A percentile compares a stretch with the other conserved stretches of the same genome.
These are phyloP conservation scores for Silurus lanzhouensis DNA, from an alignment of 2,797 vertebrate genomes.

Conservation along the genomic window DNA sequence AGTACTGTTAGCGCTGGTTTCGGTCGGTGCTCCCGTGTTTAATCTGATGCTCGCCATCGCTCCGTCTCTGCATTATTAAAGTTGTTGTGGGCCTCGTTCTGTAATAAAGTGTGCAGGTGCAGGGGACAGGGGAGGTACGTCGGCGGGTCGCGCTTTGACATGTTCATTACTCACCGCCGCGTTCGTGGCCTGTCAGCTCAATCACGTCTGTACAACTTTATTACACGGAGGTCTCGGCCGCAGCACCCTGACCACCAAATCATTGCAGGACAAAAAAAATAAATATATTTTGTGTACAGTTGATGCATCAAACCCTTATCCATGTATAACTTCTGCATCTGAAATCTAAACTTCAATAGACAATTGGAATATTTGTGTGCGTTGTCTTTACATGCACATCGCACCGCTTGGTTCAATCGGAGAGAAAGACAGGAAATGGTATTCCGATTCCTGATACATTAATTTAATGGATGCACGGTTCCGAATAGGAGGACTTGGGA, in stretches of 20 bases:
- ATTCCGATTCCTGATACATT: too few relatives aligned
- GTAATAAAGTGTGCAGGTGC: slow-evolving; percentile 61
- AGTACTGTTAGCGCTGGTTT: slow-evolving; percentile 37
- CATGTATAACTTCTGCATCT: neutral
- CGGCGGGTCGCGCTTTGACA: slow-evolving; percentile 69
- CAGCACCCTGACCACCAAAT: neutral
- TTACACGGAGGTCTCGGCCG: slow-evolving; percentile 74
- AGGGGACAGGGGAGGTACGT: slow-evolving; percentile 63
- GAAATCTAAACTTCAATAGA: neutral
- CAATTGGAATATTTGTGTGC: too few relatives aligned
- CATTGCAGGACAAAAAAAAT: neutral
- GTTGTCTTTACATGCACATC: too few relatives aligned
- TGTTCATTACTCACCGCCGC: slow-evolving; percentile 75
- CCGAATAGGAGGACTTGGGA: too few relatives aligned
- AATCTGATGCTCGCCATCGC: slow-evolving; percentile 51
- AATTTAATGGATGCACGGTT: too few relatives aligned
- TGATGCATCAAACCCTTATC: neutral
- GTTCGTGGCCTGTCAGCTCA: slow-evolving; percentile 67
- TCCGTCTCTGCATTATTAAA: slow-evolving; percentile 60
- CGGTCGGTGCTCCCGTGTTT: slow-evolving; percentile 21
- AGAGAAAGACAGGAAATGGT: too few relatives aligned
- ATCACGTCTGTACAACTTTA: slow-evolving; percentile 69
- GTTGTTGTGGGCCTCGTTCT: slow-evolving; percentile 38
- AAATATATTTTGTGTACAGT: neutral
- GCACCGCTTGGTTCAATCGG: too few relatives aligned